These are phyloP conservation scores for Seladonia tumulorum DNA, from an alignment of 2,888 invertebrate species.

Conservation along the genomic window DNA sequence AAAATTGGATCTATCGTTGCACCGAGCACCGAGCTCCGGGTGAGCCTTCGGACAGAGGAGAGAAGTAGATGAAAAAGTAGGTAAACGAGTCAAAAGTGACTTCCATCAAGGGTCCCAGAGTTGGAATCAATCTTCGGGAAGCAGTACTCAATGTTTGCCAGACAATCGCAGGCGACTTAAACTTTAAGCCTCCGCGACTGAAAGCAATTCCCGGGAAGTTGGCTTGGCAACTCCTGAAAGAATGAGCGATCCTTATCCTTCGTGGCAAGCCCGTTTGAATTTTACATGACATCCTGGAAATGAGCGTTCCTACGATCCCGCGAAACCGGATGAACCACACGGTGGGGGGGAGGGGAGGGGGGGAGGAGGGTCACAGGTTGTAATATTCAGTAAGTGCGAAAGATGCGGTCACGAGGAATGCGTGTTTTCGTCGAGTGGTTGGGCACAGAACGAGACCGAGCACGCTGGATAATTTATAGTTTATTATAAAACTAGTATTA, in stretches of 20 bases:
- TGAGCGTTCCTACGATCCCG: conserved; percentile 33
- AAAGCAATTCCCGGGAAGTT: conserved; percentile 60
- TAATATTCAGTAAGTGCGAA: conserved; percentile 38
- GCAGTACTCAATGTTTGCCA: conserved; percentile 56
- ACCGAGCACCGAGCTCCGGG: not conserved
- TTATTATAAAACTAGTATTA: no score
- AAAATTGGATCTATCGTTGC: not conserved
- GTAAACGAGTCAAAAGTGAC: conserved; percentile 43
- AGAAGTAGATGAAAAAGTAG: not conserved
- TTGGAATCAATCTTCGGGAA: conserved; percentile 56
- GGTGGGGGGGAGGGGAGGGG: no score
- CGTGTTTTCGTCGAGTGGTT: not conserved
- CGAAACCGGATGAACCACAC: conserved; percentile 17
- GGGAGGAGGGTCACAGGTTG: not conserved
- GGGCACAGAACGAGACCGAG: not conserved
- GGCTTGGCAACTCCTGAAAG: conserved; percentile 39
- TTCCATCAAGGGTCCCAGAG: conserved; percentile 26
- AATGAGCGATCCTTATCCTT: conserved; percentile 61
- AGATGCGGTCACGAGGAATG: not conserved
- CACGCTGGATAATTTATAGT: not conserved
- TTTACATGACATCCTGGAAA: conserved; percentile 55
- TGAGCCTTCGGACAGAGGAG: not conserved
- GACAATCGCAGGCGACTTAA: conserved; percentile 65
- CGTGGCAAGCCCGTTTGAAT: conserved; percentile 50
- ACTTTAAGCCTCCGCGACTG: conserved; percentile 52